A percentile compares a stretch with the other conserved stretches of the same genome.
Evolutionary conservation across 2,797 vertebrate species (phyloP).

Genomic region (Hephaestus fuliginosus): DNA sequence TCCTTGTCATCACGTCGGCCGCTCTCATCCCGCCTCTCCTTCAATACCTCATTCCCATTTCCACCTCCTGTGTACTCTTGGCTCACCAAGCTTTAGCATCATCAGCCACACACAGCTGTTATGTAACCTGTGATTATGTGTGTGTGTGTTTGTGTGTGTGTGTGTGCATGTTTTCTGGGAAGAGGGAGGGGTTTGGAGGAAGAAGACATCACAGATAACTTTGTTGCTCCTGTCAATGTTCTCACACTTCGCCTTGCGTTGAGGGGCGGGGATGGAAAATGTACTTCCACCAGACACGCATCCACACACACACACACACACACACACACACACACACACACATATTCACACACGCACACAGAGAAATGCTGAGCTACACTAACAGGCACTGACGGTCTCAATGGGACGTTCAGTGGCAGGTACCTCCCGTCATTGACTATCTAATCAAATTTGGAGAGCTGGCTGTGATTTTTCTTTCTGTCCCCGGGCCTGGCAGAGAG

Average conservation of each 20-base stretch:
- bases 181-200: conserved; percentile 63
- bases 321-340: no score
- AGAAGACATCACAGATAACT: conserved; percentile 75
- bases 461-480: conserved; percentile 47
- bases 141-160: conserved; percentile 21
- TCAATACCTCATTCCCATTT: conserved; percentile 42
- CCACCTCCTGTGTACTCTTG: conserved; percentile 35
- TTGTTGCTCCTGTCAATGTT: conserved; percentile 65
- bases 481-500: conserved; percentile 24
- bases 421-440: conserved; percentile 40
- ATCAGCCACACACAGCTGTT: conserved; percentile 50
- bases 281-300: conserved; percentile 34
- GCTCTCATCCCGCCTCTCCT: conserved; percentile 30
- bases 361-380: conserved; percentile 2
- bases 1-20: conserved; percentile 13
- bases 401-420: conserved; percentile 31
- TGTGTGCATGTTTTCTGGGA: conserved; percentile 63
- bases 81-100: conserved; percentile 37
- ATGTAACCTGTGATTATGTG: conserved; percentile 53
- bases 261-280: conserved; percentile 51
- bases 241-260: conserved; percentile 33
- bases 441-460: conserved; percentile 33
- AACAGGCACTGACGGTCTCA: conserved; percentile 19
- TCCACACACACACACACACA: conserved; percentile 1
- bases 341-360: no score